Conservation (phyloP, 1,140 invertebrate species). For the Drosophila virilis region DNA sequence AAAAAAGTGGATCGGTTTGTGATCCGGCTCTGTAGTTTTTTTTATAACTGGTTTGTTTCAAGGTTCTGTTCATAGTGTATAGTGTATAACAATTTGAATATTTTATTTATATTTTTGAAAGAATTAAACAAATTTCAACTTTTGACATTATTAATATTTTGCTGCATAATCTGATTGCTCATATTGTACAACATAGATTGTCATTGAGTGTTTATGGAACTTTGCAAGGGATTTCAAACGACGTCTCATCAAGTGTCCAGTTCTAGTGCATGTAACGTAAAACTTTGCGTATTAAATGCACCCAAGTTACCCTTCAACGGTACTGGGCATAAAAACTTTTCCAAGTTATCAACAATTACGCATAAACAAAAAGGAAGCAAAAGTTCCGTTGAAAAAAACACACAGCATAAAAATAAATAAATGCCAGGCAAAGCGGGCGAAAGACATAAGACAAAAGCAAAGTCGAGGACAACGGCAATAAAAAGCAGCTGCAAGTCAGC, state of each 20-base stretch:
- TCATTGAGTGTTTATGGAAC: neutral
- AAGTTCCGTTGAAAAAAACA: slow-evolving; percentile 61
- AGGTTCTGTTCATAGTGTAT: too few species aligned
- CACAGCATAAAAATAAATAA: slow-evolving; percentile 71
- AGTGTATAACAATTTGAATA: too few species aligned
- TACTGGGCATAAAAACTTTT: slow-evolving; percentile 59
- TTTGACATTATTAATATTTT: too few species aligned
- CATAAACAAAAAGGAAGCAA: slow-evolving; percentile 66
- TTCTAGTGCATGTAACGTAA: slow-evolving; percentile 13
- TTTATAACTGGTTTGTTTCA: too few species aligned
- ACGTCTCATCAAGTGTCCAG: neutral
- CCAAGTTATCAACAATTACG: slow-evolving; percentile 77
- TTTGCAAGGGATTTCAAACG: neutral
- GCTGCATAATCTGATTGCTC: too few species aligned
- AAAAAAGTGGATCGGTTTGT: too few species aligned
- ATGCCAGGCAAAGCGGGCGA: slow-evolving; percentile 56
- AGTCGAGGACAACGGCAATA: slow-evolving; percentile 55
- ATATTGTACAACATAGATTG: too few species aligned
- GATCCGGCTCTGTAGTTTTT: too few species aligned
- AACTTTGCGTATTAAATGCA: slow-evolving; percentile 43
- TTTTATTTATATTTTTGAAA: too few species aligned
- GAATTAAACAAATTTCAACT: too few species aligned
- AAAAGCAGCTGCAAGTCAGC: slow-evolving; percentile 77
- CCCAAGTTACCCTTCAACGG: slow-evolving; percentile 19
- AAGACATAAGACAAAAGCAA: slow-evolving; percentile 33